Conservation (phyloP, 2,797 vertebrate genomes). For the Megaceryle alcyon region DNA sequence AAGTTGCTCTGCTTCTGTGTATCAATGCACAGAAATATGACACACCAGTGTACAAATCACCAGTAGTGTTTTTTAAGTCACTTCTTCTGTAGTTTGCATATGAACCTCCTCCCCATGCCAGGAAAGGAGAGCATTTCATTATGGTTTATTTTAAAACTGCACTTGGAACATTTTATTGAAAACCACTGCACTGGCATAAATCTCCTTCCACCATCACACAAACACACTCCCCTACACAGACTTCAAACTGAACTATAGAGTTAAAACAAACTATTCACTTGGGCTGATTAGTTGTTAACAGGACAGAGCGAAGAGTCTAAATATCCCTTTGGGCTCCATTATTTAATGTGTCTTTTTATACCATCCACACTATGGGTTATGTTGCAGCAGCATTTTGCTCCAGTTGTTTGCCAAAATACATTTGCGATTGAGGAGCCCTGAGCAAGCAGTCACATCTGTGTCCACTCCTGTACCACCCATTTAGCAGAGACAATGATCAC, state of each 20-base stretch:
- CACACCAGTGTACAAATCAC: conserved; percentile 26
- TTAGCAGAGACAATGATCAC: conserved; percentile 78
- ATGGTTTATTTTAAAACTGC: conserved; percentile 36
- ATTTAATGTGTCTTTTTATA: conserved; percentile 2
- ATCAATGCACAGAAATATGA: conserved; percentile 3
- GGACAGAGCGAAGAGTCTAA: conserved; percentile 23
- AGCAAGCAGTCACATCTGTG: conserved; percentile 48
- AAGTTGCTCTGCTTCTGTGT: conserved; percentile 40
- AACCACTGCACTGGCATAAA: conserved; percentile 1
- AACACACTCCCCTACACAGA: background rate
- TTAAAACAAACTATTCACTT: conserved; percentile 18
- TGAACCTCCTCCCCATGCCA: background rate
- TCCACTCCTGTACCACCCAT: conserved; percentile 70
- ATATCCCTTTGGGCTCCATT: conserved; percentile 51
- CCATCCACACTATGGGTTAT: background rate
- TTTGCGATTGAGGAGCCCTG: conserved; percentile 54
- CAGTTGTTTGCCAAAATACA: conserved; percentile 74
- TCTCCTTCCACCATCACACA: conserved; percentile 2
- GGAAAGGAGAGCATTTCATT: background rate
- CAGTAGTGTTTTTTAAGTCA: background rate
- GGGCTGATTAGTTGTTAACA: background rate
- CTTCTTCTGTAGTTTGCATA: conserved; percentile 7
- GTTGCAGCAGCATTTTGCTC: conserved; percentile 36
- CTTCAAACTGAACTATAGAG: background rate
- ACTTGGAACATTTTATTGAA: conserved; percentile 1